phyloP scores from a whole-genome alignment of 2,797 vertebrate species.

The Menidia menidia region DNA sequence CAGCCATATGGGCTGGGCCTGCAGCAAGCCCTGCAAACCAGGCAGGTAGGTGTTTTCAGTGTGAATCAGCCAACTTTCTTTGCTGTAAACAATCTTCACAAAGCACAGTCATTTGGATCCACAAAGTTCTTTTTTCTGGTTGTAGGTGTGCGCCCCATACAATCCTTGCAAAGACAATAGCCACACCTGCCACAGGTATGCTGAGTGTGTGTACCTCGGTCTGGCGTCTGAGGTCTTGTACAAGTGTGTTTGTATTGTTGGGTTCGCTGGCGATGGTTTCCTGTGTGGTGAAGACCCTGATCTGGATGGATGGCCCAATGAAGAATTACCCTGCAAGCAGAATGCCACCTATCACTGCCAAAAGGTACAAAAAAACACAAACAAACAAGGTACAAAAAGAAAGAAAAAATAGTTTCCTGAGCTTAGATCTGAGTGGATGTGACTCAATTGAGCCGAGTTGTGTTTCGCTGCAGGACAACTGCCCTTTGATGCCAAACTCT shows the following conservation, averaged over 20 bases:
- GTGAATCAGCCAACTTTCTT: neutral
- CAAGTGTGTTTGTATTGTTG: slow-evolving; percentile 91
- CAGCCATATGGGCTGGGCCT: slow-evolving; percentile 92
- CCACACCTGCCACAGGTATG: slow-evolving; percentile 91
- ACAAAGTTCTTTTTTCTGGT: neutral
- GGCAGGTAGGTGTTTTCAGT: slow-evolving; percentile 83
- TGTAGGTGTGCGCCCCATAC: slow-evolving; percentile 92
- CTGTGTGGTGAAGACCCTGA: slow-evolving; percentile 95
- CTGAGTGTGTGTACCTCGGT: slow-evolving; percentile 90
- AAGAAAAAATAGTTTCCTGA: neutral
- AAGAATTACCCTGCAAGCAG: slow-evolving; percentile 87
- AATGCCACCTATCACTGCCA: slow-evolving; percentile 94
- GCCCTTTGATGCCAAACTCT: slow-evolving; percentile 92
- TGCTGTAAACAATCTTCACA: neutral
- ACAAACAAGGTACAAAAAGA: slow-evolving; percentile 81
- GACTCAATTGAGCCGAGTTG: slow-evolving; percentile 19
- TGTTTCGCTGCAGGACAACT: slow-evolving; percentile 89
- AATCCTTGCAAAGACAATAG: slow-evolving; percentile 95
- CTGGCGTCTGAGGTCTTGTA: slow-evolving; percentile 92
- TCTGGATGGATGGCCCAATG: slow-evolving; percentile 97
- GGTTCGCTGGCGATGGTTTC: slow-evolving; percentile 93
- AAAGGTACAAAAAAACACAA: slow-evolving; percentile 81
- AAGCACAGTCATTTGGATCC: slow-evolving; percentile 3
- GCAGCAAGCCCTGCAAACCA: slow-evolving; percentile 84
- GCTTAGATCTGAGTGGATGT: slow-evolving; percentile 9